These are phyloP conservation scores for Takifugu rubripes DNA, from an alignment of 2,797 vertebrate genomes.

Conservation along the genomic window DNA sequence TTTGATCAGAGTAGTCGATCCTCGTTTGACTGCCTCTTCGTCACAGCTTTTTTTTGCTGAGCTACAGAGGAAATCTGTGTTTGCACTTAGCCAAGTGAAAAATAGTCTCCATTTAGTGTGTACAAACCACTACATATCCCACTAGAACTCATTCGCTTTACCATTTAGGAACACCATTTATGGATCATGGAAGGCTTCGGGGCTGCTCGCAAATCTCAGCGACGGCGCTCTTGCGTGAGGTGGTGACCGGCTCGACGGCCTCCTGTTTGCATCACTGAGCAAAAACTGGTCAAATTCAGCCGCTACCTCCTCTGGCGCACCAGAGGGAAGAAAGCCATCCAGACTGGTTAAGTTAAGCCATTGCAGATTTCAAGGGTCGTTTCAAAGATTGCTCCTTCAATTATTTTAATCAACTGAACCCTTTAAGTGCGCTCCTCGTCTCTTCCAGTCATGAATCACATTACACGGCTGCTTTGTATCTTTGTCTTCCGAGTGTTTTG, in stretches of 20 bases:
- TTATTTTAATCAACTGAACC: no score
- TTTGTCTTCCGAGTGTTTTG: no score
- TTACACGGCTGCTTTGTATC: no score
- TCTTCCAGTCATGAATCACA: no score
- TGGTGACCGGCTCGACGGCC: neutral
- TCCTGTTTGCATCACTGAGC: no score
- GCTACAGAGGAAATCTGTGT: slow-evolving; percentile 7
- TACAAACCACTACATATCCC: slow-evolving; percentile 8
- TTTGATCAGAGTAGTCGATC: slow-evolving; percentile 39
- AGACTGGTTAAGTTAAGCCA: no score
- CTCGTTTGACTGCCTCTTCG: slow-evolving; percentile 25
- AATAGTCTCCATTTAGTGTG: slow-evolving; percentile 2
- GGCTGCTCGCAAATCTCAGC: neutral
- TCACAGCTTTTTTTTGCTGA: slow-evolving; percentile 21
- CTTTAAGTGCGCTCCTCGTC: no score
- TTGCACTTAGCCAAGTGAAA: neutral
- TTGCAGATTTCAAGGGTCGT: no score
- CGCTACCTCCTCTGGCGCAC: no score
- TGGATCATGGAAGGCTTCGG: neutral
- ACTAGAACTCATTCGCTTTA: slow-evolving; percentile 1
- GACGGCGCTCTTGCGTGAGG: neutral
- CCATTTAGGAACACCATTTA: neutral
- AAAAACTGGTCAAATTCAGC: no score
- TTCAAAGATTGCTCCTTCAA: no score
- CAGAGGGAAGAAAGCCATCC: no score